phyloP scores from a whole-genome alignment of 2,797 vertebrate species.

The Mormyrus proboscirostris region DNA sequence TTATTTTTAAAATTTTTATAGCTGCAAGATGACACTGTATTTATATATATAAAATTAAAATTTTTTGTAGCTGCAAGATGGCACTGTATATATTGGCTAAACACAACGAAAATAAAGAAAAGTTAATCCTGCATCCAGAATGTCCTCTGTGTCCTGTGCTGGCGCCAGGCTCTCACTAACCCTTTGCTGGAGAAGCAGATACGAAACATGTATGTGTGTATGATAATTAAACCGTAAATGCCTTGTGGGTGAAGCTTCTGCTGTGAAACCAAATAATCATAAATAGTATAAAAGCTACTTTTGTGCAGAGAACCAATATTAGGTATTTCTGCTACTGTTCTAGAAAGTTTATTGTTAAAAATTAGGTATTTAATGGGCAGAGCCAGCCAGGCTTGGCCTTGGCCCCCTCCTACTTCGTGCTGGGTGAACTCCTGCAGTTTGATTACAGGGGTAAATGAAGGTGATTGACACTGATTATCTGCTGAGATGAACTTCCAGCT shows the following conservation, averaged over 20 bases:
- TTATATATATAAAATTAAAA: too few relatives aligned
- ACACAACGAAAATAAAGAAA: neutral
- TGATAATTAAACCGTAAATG: neutral
- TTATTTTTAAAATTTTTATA: too few relatives aligned
- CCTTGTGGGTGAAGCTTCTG: neutral
- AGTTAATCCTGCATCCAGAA: neutral
- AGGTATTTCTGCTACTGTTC: neutral
- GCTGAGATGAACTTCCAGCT: neutral
- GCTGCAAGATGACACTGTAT: neutral
- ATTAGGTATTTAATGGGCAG: neutral
- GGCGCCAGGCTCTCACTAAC: neutral
- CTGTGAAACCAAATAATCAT: neutral
- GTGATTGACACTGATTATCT: neutral
- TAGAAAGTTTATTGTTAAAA: neutral
- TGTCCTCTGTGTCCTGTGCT: neutral
- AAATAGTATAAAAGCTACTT: neutral
- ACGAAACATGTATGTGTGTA: neutral
- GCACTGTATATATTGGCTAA: neutral
- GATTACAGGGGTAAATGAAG: neutral
- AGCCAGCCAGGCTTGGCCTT: neutral
- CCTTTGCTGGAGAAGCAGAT: neutral
- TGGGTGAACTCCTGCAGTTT: neutral
- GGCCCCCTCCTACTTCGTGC: neutral
- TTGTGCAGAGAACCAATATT: neutral
- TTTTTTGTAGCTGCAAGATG: neutral